A percentile compares a stretch with the other conserved stretches of the same genome.
phyloP scores from a whole-genome alignment of 2,888 invertebrate species.

The Taphrorychus bicolor region DNA sequence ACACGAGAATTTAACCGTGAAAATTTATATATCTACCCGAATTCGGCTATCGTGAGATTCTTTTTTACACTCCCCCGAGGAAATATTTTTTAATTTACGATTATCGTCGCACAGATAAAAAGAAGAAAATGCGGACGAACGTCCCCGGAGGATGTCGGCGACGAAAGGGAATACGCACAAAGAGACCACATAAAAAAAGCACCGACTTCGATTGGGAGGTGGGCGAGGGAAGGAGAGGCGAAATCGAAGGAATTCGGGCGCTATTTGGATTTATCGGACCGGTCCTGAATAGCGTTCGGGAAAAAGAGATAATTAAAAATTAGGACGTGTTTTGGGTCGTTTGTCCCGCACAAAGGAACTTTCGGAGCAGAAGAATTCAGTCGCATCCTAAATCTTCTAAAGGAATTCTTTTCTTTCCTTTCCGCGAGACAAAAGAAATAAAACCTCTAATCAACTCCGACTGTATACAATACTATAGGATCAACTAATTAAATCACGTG shows the following conservation, averaged over 20 bases:
- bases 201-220: background rate
- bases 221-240: background rate
- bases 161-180: constrained; percentile 8
- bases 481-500: too few species aligned
- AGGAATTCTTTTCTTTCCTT: background rate
- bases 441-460: background rate
- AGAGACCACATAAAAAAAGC: constrained; percentile 14
- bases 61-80: constrained; percentile 23
- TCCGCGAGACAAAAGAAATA: background rate
- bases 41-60: constrained; percentile 18
- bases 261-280: constrained; percentile 27
- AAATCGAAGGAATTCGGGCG: constrained; percentile 14
- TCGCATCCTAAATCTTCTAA: background rate
- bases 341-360: constrained; percentile 14
- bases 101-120: constrained; percentile 43
- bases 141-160: constrained; percentile 8
- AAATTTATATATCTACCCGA: background rate
- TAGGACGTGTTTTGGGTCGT: constrained; percentile 24
- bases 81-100: constrained; percentile 45
- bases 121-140: constrained; percentile 22
- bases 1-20: background rate
- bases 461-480: too few species aligned
- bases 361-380: constrained; percentile 7
- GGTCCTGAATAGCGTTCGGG: constrained; percentile 10
- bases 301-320: constrained; percentile 34